Evolutionary conservation across 1,140 invertebrate species (phyloP).

Genomic region (Seison nebaliae): DNA sequence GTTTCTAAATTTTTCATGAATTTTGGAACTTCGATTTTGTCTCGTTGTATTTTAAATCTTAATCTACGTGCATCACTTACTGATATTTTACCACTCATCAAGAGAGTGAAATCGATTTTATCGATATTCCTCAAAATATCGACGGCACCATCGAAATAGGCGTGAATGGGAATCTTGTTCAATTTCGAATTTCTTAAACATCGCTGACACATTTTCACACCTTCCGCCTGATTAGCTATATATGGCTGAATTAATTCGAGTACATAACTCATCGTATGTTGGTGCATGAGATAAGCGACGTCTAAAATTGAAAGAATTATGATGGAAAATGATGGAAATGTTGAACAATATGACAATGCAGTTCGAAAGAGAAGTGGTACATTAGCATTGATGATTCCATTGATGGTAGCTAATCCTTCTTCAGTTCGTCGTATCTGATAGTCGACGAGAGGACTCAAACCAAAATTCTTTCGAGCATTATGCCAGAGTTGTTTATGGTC

Average conservation of each 20-base stretch:
- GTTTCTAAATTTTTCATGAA: slow-evolving; percentile 22
- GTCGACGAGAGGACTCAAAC: slow-evolving; percentile 16
- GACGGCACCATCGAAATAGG: slow-evolving; percentile 27
- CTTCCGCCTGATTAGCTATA: no score
- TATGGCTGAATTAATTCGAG: no score
- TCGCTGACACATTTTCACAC: no score
- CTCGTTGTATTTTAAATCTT: slow-evolving; percentile 19
- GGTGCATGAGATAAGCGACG: no score
- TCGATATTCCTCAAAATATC: slow-evolving; percentile 23
- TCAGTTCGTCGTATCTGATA: slow-evolving; percentile 19
- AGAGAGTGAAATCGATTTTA: slow-evolving; percentile 21
- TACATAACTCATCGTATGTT: no score
- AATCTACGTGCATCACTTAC: slow-evolving; percentile 20
- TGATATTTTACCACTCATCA: slow-evolving; percentile 25
- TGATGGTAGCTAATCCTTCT: slow-evolving; percentile 23
- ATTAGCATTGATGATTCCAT: slow-evolving; percentile 22
- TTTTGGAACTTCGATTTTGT: slow-evolving; percentile 19
- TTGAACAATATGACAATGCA: slow-evolving; percentile 22
- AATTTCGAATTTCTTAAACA: no score
- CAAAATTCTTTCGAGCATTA: slow-evolving; percentile 20
- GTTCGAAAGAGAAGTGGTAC: slow-evolving; percentile 19
- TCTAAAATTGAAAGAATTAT: no score
- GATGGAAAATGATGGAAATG: not conserved
- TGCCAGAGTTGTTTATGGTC: slow-evolving; percentile 22
- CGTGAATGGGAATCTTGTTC: slow-evolving; percentile 21